phyloP scores from a whole-genome alignment of 1,140 invertebrate species.

The Hyles euphorbiae region DNA sequence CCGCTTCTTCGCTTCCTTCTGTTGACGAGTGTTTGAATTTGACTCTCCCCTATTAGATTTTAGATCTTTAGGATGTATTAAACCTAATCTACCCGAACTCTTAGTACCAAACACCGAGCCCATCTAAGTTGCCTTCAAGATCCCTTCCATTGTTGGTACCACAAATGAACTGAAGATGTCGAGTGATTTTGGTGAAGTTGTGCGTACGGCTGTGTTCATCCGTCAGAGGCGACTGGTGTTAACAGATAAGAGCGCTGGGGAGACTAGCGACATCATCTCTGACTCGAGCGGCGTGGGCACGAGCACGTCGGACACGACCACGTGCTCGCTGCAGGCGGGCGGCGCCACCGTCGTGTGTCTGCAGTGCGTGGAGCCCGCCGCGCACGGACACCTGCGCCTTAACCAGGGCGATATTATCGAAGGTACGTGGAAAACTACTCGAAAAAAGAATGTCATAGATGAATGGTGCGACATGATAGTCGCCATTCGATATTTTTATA shows the following conservation, averaged over 20 bases:
- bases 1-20: slow-evolving; percentile 58
- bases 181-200: too few relatives aligned
- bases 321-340: slow-evolving; percentile 84
- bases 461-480: too few relatives aligned
- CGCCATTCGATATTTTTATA: too few relatives aligned
- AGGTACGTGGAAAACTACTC: slow-evolving; percentile 76
- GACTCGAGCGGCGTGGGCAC: slow-evolving; percentile 94
- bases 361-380: slow-evolving; percentile 84
- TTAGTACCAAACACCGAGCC: too few relatives aligned
- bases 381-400: slow-evolving; percentile 86
- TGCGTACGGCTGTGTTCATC: slow-evolving; percentile 12
- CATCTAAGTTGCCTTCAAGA: too few relatives aligned
- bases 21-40: slow-evolving; percentile 17
- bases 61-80: not conserved
- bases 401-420: slow-evolving; percentile 93
- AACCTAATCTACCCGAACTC: too few relatives aligned
- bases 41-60: slow-evolving; percentile 14
- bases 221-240: slow-evolving; percentile 78
- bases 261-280: slow-evolving; percentile 91
- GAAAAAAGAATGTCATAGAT: too few relatives aligned
- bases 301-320: slow-evolving; percentile 89
- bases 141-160: too few relatives aligned
- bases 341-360: slow-evolving; percentile 92
- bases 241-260: slow-evolving; percentile 90
- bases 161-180: too few relatives aligned